These are phyloP conservation scores for Dugesia japonica DNA, from an alignment of 2,888 invertebrate species.

Conservation along the genomic window DNA sequence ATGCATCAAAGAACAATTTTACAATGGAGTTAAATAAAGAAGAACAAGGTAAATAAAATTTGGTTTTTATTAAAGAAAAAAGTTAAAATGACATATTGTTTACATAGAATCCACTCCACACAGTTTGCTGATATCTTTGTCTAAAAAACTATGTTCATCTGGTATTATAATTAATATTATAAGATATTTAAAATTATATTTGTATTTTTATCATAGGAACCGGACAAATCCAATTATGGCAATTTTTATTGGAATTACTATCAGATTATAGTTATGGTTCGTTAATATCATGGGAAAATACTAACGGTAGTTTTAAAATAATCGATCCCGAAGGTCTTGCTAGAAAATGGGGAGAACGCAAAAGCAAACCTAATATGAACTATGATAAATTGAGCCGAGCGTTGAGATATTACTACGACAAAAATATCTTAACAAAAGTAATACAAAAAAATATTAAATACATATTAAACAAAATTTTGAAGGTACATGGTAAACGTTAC, in stretches of 20 bases:
- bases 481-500: conserved; percentile 31
- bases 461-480: background rate
- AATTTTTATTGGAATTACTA: conserved; percentile 23
- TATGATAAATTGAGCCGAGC: conserved; percentile 43
- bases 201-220: background rate
- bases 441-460: background rate
- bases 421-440: conserved; percentile 44
- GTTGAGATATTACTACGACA: conserved; percentile 46
- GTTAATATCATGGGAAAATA: conserved; percentile 9
- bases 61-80: background rate
- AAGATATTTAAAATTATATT: background rate
- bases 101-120: background rate
- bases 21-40: conserved; percentile 4
- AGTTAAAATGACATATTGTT: too few relatives aligned
- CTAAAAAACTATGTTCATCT: background rate
- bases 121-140: background rate
- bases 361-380: conserved; percentile 44
- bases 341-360: conserved; percentile 40
- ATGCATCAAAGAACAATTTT: background rate
- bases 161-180: background rate
- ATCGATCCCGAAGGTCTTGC: conserved; percentile 42
- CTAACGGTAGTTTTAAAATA: conserved; percentile 39
- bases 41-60: background rate
- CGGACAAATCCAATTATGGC: conserved; percentile 24
- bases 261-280: background rate